These are phyloP conservation scores for Drosophila kurseongensis DNA, from an alignment of 1,140 invertebrate genomes.

Conservation along the genomic window DNA sequence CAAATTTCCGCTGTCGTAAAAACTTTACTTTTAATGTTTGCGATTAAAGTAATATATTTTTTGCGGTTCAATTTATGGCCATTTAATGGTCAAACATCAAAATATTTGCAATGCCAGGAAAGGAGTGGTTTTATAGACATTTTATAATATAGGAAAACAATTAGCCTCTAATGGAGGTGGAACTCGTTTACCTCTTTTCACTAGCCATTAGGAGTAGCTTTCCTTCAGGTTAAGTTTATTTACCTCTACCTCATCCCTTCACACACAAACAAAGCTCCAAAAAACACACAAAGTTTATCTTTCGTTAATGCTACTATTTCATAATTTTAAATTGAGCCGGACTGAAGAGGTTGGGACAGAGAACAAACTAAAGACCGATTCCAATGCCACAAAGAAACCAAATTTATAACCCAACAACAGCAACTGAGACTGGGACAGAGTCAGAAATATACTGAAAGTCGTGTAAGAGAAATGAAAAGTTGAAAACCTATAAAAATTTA, in stretches of 20 bases:
- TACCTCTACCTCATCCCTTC: not conserved
- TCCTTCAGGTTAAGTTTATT: too few relatives aligned
- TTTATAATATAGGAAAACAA: not conserved
- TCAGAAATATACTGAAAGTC: constrained; percentile 52
- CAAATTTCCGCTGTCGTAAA: constrained; percentile 29
- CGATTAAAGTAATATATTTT: constrained; percentile 38
- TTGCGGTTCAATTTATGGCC: constrained; percentile 26
- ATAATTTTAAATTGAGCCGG: constrained; percentile 68
- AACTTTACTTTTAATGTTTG: constrained; percentile 7
- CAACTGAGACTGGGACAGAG: constrained; percentile 14
- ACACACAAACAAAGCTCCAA: constrained; percentile 27
- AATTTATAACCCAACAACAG: constrained; percentile 73
- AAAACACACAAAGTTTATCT: constrained; percentile 57
- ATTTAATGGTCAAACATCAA: constrained; percentile 35
- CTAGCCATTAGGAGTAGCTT: not conserved
- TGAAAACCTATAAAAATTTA: constrained; percentile 83
- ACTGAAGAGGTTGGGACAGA: not conserved
- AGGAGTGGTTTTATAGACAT: not conserved
- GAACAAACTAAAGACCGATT: constrained; percentile 47
- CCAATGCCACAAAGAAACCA: constrained; percentile 62
- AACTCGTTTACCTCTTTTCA: not conserved
- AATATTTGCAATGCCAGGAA: constrained; percentile 14
- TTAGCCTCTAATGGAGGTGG: not conserved
- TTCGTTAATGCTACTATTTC: constrained; percentile 70
- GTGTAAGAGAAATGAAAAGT: constrained; percentile 80